A percentile compares a stretch with the other conserved stretches of the same genome.
These are phyloP conservation scores for Nerophis lumbriciformis DNA, from an alignment of 2,113 vertebrate species.

Conservation along the genomic window DNA sequence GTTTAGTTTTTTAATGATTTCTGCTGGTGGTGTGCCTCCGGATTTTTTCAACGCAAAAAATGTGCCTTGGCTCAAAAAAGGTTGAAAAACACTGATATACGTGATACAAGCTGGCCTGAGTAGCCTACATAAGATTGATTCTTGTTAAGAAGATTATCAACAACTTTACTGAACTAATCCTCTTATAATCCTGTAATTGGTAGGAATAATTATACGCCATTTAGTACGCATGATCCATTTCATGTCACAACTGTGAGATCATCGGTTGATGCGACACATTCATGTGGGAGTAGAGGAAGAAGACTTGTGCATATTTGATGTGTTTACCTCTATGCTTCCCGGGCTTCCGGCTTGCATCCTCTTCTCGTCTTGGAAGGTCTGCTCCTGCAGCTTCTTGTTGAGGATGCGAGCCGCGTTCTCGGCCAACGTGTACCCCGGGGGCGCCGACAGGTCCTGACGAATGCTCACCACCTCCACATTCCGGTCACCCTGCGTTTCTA, in stretches of 20 bases:
- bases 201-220: conserved; percentile 1
- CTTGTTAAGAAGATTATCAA: conserved; percentile 4
- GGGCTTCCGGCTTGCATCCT: conserved; percentile 69
- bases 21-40: too few species aligned
- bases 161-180: neutral
- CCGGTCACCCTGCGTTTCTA: conserved; percentile 81
- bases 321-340: conserved; percentile 86
- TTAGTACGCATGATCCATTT: conserved; percentile 8
- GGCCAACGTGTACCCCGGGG: conserved; percentile 85
- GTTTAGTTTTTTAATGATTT: too few species aligned
- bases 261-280: conserved; percentile 6
- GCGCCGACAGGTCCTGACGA: conserved; percentile 88
- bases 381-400: conserved; percentile 90
- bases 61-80: too few species aligned
- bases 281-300: neutral
- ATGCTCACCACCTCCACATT: conserved; percentile 78
- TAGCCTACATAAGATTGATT: neutral
- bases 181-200: conserved; percentile 1
- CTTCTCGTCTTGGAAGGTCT: conserved; percentile 85
- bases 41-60: too few species aligned
- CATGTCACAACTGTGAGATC: conserved; percentile 7
- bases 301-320: conserved; percentile 31
- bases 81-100: too few species aligned
- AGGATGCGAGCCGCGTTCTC: conserved; percentile 90
- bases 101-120: too few species aligned